These are phyloP conservation scores for Eospalax fontanierii DNA, from an alignment of 2,797 vertebrate species.

Conservation along the genomic window DNA sequence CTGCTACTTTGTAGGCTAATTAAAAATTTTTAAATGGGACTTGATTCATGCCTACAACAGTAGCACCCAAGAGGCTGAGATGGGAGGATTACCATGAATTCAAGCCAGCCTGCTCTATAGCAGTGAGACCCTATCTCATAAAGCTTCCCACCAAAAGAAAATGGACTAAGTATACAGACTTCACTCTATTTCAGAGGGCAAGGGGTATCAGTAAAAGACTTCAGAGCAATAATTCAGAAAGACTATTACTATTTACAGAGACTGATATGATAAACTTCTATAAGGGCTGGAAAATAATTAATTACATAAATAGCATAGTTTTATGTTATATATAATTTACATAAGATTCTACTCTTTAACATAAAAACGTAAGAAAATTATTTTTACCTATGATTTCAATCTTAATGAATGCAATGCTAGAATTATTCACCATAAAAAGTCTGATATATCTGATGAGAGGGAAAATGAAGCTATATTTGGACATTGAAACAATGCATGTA, in stretches of 20 bases:
- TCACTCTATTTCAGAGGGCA: slow-evolving; percentile 25
- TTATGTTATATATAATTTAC: slow-evolving; percentile 24
- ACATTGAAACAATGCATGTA: slow-evolving; percentile 39
- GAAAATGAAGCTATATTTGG: slow-evolving; percentile 55
- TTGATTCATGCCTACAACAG: neutral
- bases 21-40: too few species aligned
- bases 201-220: neutral
- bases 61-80: neutral
- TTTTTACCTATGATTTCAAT: slow-evolving; percentile 71
- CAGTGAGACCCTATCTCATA: neutral
- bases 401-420: slow-evolving; percentile 62
- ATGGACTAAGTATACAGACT: neutral
- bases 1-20: too few species aligned
- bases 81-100: neutral
- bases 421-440: slow-evolving; percentile 68
- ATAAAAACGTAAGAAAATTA: slow-evolving; percentile 60
- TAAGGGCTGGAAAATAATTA: neutral
- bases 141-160: neutral
- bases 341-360: slow-evolving; percentile 48
- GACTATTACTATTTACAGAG: neutral
- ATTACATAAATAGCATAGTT: slow-evolving; percentile 61
- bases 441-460: slow-evolving; percentile 35
- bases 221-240: slow-evolving; percentile 2
- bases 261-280: slow-evolving; percentile 35
- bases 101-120: neutral